phyloP scores from a whole-genome alignment of 2,113 vertebrate genomes.

The Percina caprodes region DNA sequence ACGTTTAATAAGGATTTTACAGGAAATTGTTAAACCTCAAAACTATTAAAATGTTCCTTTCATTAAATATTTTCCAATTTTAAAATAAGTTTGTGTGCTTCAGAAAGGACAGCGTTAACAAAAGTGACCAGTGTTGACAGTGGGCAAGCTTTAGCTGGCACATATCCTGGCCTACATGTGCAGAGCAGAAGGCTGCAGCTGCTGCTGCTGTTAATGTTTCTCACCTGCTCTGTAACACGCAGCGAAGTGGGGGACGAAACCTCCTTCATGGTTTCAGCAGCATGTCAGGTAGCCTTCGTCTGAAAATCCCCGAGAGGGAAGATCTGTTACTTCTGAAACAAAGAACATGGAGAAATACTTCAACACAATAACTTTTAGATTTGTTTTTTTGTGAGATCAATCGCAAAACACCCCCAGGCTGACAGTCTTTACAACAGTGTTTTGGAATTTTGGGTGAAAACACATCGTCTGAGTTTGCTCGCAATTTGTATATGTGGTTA shows the following conservation, averaged over 20 bases:
- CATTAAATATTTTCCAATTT: neutral
- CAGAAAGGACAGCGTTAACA: slow-evolving; percentile 49
- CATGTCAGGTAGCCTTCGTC: slow-evolving; percentile 58
- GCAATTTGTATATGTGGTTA: neutral
- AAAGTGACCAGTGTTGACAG: slow-evolving; percentile 48
- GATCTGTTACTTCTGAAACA: slow-evolving; percentile 42
- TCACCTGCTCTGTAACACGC: slow-evolving; percentile 73
- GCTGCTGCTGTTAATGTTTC: slow-evolving; percentile 70
- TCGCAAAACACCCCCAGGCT: slow-evolving; percentile 12
- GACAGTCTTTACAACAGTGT: neutral
- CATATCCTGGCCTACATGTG: slow-evolving; percentile 67
- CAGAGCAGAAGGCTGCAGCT: slow-evolving; percentile 61
- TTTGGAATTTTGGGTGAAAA: slow-evolving; percentile 5
- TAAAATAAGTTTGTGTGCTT: slow-evolving; percentile 13
- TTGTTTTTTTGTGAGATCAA: slow-evolving; percentile 29
- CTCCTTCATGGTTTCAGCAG: slow-evolving; percentile 41
- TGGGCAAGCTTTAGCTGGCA: slow-evolving; percentile 40
- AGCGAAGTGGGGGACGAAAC: neutral
- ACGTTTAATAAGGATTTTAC: neutral
- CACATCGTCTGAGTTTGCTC: neutral
- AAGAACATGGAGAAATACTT: slow-evolving; percentile 41
- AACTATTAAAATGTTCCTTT: neutral
- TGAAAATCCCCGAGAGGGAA: slow-evolving; percentile 38
- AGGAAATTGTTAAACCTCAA: neutral
- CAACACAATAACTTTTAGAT: slow-evolving; percentile 33